These are phyloP conservation scores for Coreius guichenoti DNA, from an alignment of 2,797 vertebrate species.

Conservation along the genomic window DNA sequence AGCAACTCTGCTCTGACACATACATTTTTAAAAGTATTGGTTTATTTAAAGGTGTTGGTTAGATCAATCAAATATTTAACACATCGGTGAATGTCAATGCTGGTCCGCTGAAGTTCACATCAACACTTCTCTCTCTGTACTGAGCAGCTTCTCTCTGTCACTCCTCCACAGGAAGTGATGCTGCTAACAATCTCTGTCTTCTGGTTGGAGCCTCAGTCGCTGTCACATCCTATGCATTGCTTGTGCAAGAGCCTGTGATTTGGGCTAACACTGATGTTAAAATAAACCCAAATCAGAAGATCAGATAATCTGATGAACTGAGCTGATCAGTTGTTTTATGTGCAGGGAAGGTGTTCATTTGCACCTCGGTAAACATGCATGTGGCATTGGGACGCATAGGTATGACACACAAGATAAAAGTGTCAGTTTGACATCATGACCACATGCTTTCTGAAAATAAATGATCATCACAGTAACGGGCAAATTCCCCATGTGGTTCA, in stretches of 20 bases:
- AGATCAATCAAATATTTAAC: neutral
- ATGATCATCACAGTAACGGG: neutral
- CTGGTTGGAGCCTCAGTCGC: neutral
- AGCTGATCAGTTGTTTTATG: neutral
- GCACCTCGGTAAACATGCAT: neutral
- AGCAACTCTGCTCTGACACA: neutral
- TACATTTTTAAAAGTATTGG: neutral
- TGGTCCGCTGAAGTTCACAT: conserved; percentile 16
- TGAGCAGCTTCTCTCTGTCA: conserved; percentile 13
- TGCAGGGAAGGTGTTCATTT: neutral
- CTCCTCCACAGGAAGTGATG: conserved; percentile 21
- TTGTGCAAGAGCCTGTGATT: neutral
- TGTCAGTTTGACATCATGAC: conserved; percentile 2
- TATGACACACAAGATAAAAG: neutral
- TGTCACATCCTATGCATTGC: neutral
- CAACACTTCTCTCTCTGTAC: conserved; percentile 8
- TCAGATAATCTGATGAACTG: neutral
- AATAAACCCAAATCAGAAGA: neutral
- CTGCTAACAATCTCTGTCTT: neutral
- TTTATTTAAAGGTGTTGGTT: neutral
- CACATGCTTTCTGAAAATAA: neutral
- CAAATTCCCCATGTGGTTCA: neutral
- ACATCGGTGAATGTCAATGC: neutral
- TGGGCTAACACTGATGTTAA: neutral
- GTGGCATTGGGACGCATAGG: neutral